These are phyloP conservation scores for Panulirus ornatus DNA, from an alignment of 1,140 invertebrate species.

Conservation along the genomic window DNA sequence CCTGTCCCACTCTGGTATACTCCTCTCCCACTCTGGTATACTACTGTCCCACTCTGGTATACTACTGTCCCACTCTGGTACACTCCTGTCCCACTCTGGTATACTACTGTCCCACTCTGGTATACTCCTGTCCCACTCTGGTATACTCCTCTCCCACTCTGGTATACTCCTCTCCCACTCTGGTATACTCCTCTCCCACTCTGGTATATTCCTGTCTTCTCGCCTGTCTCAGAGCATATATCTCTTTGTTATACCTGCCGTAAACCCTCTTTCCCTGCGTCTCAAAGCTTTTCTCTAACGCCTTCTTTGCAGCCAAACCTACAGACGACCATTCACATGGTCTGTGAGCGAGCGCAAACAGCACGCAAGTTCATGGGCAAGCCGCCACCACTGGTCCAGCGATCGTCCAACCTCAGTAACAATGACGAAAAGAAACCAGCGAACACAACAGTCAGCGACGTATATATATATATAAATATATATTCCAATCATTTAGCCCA, in stretches of 20 bases:
- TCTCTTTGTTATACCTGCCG: background rate
- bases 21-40: too few relatives aligned
- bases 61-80: too few relatives aligned
- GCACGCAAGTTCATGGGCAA: slow-evolving; percentile 54
- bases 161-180: too few relatives aligned
- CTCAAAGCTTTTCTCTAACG: background rate
- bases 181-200: too few relatives aligned
- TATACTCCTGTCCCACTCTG: too few relatives aligned
- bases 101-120: too few relatives aligned
- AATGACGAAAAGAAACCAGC: slow-evolving; percentile 45
- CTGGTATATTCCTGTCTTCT: background rate
- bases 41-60: too few relatives aligned
- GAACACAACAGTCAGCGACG: slow-evolving; percentile 60
- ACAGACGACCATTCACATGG: slow-evolving; percentile 67
- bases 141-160: too few relatives aligned
- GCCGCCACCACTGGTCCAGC: slow-evolving; percentile 39
- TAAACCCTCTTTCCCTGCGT: background rate
- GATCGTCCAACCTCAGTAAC: slow-evolving; percentile 57
- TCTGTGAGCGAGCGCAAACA: slow-evolving; percentile 61
- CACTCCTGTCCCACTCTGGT: too few relatives aligned
- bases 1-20: too few relatives aligned
- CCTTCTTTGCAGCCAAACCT: slow-evolving; percentile 64
- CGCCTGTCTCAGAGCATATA: too few relatives aligned
- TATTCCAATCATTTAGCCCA: too few relatives aligned
- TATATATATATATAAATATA: slow-evolving; percentile 40